Percentiles rank a stretch among this genome's conserved stretches.
phyloP scores from a whole-genome alignment of 2,888 invertebrate species.

The Argyresthia albistria region DNA sequence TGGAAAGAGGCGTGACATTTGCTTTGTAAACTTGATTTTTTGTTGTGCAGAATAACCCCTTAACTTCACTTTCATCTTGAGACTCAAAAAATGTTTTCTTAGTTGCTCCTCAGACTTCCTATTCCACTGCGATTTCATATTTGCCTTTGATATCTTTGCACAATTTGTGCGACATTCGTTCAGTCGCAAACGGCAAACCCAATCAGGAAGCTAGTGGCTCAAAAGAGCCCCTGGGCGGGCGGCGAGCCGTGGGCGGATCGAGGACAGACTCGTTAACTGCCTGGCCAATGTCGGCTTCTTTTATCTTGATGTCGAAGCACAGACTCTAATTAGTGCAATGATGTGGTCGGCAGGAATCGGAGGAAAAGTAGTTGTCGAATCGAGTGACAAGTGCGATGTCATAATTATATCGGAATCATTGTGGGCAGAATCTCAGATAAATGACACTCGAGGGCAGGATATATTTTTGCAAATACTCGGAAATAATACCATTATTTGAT shows the following conservation, averaged over 20 bases:
- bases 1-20: too few relatives aligned
- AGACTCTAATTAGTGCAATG: slow-evolving; percentile 14
- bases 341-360: neutral
- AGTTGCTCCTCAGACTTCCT: too few relatives aligned
- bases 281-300: slow-evolving; percentile 6
- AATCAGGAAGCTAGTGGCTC: slow-evolving; percentile 10
- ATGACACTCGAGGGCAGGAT: too few relatives aligned
- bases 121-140: neutral
- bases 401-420: neutral
- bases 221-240: slow-evolving; percentile 5
- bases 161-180: neutral
- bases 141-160: neutral
- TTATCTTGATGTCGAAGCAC: slow-evolving; percentile 8
- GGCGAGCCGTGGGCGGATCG: slow-evolving; percentile 2
- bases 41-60: too few relatives aligned
- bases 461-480: too few relatives aligned
- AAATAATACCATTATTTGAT: too few relatives aligned
- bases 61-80: too few relatives aligned
- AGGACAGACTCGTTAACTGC: slow-evolving; percentile 12
- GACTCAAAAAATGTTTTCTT: neutral
- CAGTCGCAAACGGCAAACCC: slow-evolving; percentile 11
- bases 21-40: too few relatives aligned
- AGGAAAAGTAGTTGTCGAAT: neutral
- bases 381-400: neutral
- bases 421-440: too few relatives aligned